These are phyloP conservation scores for Tiliqua scincoides DNA, from an alignment of 2,113 vertebrate genomes.

Conservation along the genomic window DNA sequence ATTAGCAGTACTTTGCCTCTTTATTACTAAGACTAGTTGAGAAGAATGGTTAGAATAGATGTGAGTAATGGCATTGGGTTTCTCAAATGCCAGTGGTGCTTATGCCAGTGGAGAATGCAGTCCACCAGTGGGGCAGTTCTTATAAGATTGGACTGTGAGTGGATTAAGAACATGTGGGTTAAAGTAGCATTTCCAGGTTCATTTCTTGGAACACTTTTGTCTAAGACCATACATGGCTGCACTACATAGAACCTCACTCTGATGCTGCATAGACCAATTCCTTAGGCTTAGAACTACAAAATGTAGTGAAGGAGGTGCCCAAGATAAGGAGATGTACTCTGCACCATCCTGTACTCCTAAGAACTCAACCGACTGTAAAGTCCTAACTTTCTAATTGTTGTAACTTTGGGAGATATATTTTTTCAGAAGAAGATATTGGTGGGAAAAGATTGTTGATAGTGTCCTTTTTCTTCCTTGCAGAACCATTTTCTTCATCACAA, in stretches of 20 bases:
- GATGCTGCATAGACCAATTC: not conserved
- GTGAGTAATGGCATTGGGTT: not conserved
- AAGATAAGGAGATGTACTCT: not conserved
- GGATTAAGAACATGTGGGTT: not conserved
- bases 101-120: too few species aligned
- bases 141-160: not conserved
- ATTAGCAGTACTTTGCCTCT: conserved; percentile 18
- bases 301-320: not conserved
- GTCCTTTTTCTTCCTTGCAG: not conserved
- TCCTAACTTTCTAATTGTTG: not conserved
- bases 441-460: not conserved
- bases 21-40: not conserved
- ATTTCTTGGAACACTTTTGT: not conserved
- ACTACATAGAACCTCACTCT: not conserved
- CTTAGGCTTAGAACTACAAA: not conserved
- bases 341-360: not conserved
- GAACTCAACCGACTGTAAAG: not conserved
- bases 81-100: too few species aligned
- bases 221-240: not conserved
- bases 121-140: too few species aligned
- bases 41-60: not conserved
- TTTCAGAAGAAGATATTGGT: not conserved
- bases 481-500: not conserved
- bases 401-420: not conserved
- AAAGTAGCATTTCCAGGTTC: not conserved